These are phyloP conservation scores for Drosophila lutescens DNA, from an alignment of 2,888 invertebrate species.

Conservation along the genomic window DNA sequence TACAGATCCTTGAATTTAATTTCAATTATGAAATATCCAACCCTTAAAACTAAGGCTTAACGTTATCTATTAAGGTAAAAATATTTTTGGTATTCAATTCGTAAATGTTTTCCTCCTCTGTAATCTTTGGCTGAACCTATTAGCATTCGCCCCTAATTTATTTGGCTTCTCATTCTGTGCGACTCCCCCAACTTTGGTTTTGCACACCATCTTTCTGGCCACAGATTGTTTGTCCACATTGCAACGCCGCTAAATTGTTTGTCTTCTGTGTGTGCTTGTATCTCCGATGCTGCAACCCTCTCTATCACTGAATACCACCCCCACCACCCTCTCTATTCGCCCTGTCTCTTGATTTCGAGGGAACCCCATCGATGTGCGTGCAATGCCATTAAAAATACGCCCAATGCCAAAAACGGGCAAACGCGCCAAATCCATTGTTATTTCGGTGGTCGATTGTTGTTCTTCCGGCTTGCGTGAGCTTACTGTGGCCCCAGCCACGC, in stretches of 20 bases:
- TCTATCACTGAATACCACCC: not conserved
- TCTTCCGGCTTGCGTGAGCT: slow-evolving; percentile 79
- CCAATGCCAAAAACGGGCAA: slow-evolving; percentile 79
- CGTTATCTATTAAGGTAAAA: too few relatives aligned
- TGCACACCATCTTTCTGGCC: slow-evolving; percentile 29
- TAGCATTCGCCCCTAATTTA: not conserved
- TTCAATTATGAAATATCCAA: too few relatives aligned
- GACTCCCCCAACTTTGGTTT: slow-evolving; percentile 18
- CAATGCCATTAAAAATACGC: slow-evolving; percentile 78
- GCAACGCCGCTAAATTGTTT: slow-evolving; percentile 78
- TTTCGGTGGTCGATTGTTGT: slow-evolving; percentile 80
- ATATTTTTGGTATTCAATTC: too few relatives aligned
- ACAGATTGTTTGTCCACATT: slow-evolving; percentile 75
- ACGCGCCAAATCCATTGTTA: slow-evolving; percentile 79
- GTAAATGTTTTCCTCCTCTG: too few relatives aligned
- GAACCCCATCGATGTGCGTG: slow-evolving; percentile 48
- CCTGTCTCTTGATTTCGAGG: slow-evolving; percentile 6
- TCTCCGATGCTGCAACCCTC: slow-evolving; percentile 9
- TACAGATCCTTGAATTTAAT: too few relatives aligned
- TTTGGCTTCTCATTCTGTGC: not conserved
- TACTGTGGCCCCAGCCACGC: slow-evolving; percentile 52
- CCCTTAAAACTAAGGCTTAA: too few relatives aligned
- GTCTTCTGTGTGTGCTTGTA: slow-evolving; percentile 42
- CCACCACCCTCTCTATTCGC: too few relatives aligned
- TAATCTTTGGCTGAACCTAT: not conserved